Evolutionary conservation across 37 sponge, comb jelly and placozoan species (phyloP), one percentile per base, ranked within the genome.

Genomic region (Aplysina aerophoba): DNA sequence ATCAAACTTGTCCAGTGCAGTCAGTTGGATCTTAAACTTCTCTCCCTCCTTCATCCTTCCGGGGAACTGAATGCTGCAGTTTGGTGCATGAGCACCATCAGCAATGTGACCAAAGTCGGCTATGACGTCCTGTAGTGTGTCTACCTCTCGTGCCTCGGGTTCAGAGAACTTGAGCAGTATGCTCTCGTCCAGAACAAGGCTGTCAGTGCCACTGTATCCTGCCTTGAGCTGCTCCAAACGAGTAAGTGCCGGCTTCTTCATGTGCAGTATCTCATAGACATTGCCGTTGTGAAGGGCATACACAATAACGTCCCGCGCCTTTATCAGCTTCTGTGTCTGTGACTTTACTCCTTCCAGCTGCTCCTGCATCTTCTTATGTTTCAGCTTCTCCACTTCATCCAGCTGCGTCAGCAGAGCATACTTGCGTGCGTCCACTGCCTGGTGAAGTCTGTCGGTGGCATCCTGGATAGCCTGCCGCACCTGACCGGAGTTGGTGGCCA

Each of bases 61-160:
- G 39, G 78, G 78, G 25, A 75, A 75, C 53, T 75, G 78, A 25
- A 75, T 36, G 25, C 25, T 75, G 53, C 78, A 75, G 41, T 75
- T 38, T 8, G 78, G 78, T 21, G 38, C 78, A 75, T 75, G 78
- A 3, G 78, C 78, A 1, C 78, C 78, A 40, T 75, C 78, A 4
- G 78, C 44, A 22, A 75, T 75, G 78, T 75, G 78, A 15, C 78
- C 78, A 75, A 75, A 75, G 78, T 75, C 78, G 41, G 50, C 53
- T 36, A 75, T 40, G 41, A 75, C 78, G 25, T 75, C 78, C 40
- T 75, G 78, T 3, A 75, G 78, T 21, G 78, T 40, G 78, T 75
- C 78, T 16, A 75, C 22, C 22, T 75, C 78, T 11, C 78, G 39
- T 19, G 78, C 78, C 24, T 75, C 78, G 11, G 78, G 78, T 11